Base-by-base conservation (phyloP, 2,888 invertebrate genomes). In the Drosophila subsilvestris region DNA sequence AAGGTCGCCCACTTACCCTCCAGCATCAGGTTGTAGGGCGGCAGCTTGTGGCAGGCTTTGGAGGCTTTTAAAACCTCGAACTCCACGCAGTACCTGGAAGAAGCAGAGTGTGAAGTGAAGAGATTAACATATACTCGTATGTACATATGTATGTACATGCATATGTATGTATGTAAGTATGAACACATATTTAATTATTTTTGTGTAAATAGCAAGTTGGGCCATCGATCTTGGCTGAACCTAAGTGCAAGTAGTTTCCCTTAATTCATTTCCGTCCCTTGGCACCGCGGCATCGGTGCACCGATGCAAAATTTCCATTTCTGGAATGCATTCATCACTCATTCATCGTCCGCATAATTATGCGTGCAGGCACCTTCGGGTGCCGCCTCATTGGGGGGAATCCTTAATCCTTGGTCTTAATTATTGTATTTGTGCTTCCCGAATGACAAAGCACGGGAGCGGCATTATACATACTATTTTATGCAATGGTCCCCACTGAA, bases 61-160 rank as follows among this genome's bases (percentile, higher is more conserved):
- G 96, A 95, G 12, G 96, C 95, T 92, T 96, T 97, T 75, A 95
- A 94, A 61, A 98, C 95, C 91, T 96, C 95, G 90, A 96, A 97
- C 90, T 96, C 95, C 3, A 97, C 96, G 91, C 97, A 97, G 92
- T 98, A 97, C 91, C 98, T 97, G 95, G 1, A 80, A 72, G 43
- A 94, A 9, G n/a, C 22, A 43, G n/a, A n/a, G n/a, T n/a, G n/a
- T n/a, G n/a, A n/a, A 67, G 1, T 10, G 18, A 42, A 53, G 7
- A 1, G 10, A 10, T 22, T 17, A 22, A 4, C 1, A 20, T n/a
- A n/a, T n/a, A n/a, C n/a, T n/a, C 22, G 22, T 20, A 2, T 20
- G 20, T n/a, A n/a, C 20, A 20, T 1, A 3, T 20, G 2, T 20
- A 20, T 3, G 22, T 22, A 22, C n/a, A n/a, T n/a, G 20, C 20